These are phyloP conservation scores for Eilema sororculum DNA, from an alignment of 2,888 invertebrate genomes.

Conservation along the genomic window DNA sequence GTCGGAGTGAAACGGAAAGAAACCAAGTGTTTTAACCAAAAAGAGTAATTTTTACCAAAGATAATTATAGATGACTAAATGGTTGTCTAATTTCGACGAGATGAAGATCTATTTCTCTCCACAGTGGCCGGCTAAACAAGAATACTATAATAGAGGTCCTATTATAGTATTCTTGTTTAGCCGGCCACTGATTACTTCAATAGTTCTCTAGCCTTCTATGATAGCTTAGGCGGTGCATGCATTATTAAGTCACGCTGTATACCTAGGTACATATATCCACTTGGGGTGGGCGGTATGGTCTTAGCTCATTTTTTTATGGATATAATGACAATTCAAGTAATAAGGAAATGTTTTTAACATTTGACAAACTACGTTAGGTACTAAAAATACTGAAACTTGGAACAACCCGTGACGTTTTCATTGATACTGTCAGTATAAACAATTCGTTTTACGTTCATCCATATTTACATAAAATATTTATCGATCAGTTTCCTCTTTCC, in stretches of 20 bases:
- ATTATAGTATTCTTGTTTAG: no score
- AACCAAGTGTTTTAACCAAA: background rate
- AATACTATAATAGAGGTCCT: no score
- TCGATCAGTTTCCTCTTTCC: background rate
- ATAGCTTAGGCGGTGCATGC: no score
- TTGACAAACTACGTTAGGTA: background rate
- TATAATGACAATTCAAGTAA: background rate
- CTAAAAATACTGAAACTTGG: conserved; percentile 48
- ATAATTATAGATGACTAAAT: background rate
- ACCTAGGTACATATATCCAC: no score
- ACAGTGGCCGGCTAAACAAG: background rate
- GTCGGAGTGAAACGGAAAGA: background rate
- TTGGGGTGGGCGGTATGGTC: background rate
- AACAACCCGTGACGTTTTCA: conserved; percentile 33
- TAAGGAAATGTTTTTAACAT: background rate
- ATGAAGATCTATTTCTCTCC: background rate
- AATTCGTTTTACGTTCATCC: conserved; percentile 9
- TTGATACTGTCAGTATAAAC: background rate
- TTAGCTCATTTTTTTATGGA: no score
- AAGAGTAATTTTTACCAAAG: background rate
- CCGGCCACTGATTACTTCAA: no score
- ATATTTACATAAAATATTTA: conserved; percentile 13
- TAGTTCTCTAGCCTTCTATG: no score
- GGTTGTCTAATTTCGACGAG: background rate
- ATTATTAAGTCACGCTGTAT: background rate